These are phyloP conservation scores for Trichonephila clavipes DNA, from an alignment of 1,140 invertebrate species.

Conservation along the genomic window DNA sequence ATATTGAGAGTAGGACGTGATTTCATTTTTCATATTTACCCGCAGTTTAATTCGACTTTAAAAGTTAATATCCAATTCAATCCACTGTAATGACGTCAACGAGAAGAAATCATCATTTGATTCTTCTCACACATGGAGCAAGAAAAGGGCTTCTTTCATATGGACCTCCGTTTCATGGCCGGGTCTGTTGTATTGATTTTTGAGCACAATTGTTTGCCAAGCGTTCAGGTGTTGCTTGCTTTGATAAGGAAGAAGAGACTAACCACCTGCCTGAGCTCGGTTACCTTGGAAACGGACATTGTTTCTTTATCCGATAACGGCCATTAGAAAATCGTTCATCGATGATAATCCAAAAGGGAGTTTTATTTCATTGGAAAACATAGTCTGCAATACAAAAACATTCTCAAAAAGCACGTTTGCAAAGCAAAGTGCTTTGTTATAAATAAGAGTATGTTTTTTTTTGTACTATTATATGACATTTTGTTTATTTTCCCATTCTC, in stretches of 20 bases:
- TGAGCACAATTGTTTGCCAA: constrained; percentile 57
- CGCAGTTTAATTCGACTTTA: too few species aligned
- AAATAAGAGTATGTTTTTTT: too few species aligned
- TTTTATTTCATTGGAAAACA: not conserved
- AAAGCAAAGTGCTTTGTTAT: too few species aligned
- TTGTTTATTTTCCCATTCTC: too few species aligned
- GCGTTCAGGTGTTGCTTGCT: constrained; percentile 72
- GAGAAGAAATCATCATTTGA: too few species aligned
- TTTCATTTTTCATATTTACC: too few species aligned
- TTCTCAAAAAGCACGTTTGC: not conserved
- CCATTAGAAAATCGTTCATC: constrained; percentile 56
- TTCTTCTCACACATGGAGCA: too few species aligned
- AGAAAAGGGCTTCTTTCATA: not conserved
- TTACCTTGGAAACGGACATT: constrained; percentile 55
- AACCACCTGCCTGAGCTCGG: constrained; percentile 66
- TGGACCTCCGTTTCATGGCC: not conserved
- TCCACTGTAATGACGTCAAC: too few species aligned
- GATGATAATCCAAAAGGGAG: not conserved
- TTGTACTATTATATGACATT: too few species aligned
- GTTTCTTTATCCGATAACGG: constrained; percentile 45
- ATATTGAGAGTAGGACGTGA: too few species aligned
- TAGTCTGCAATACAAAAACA: not conserved
- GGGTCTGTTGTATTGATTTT: constrained; percentile 66
- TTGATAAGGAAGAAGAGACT: constrained; percentile 65
- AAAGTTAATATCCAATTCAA: too few species aligned